phyloP scores from a whole-genome alignment of 2,888 invertebrate species.

The Conistra vaccinii region DNA sequence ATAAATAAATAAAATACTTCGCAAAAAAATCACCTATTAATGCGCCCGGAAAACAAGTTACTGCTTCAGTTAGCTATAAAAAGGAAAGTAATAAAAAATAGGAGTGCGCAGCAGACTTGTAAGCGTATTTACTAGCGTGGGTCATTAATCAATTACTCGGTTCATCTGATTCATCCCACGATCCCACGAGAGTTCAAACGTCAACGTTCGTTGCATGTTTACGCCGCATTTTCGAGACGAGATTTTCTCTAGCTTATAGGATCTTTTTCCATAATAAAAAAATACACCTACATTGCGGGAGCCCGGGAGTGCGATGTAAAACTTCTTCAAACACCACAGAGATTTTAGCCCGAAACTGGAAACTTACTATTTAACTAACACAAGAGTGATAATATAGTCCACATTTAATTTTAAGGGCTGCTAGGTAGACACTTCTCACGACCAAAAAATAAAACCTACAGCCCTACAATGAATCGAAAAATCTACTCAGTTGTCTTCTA shows the following conservation, averaged over 20 bases:
- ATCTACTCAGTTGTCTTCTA: constrained; percentile 1
- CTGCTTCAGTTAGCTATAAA: constrained; percentile 9
- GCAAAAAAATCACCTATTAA: background rate
- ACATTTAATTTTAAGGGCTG: background rate
- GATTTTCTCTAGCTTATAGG: constrained; percentile 5
- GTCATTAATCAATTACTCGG: constrained; percentile 49
- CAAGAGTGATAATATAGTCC: background rate
- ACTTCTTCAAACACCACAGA: background rate
- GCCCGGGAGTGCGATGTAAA: background rate
- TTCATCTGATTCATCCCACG: constrained; percentile 26
- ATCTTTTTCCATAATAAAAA: constrained; percentile 5
- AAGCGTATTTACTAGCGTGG: background rate
- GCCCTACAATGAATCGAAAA: background rate
- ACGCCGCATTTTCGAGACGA: constrained; percentile 14
- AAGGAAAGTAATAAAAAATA: constrained; percentile 10
- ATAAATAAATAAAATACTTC: background rate
- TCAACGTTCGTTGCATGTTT: constrained; percentile 35
- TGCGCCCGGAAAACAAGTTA: background rate
- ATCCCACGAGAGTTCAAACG: constrained; percentile 33
- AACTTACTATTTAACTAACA: background rate
- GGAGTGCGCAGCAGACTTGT: background rate
- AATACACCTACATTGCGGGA: too few relatives aligned
- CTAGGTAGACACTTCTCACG: background rate
- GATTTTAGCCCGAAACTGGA: background rate
- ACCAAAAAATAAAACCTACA: background rate